These are phyloP conservation scores for Drosophila mauritiana DNA, from an alignment of 1,140 invertebrate species.

Conservation along the genomic window DNA sequence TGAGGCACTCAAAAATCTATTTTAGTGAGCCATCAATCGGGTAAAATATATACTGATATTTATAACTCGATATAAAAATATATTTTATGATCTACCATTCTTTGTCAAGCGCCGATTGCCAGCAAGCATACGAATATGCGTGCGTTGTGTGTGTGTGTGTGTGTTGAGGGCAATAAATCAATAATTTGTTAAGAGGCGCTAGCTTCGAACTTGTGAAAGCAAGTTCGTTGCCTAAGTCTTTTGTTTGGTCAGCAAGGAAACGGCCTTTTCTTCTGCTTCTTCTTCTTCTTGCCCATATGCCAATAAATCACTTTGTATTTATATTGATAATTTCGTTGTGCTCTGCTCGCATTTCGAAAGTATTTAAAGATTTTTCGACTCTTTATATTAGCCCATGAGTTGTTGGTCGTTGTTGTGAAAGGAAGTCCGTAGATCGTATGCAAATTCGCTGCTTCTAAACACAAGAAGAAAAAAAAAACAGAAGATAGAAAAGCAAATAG, in stretches of 20 bases:
- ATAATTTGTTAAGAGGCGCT: slow-evolving; percentile 74
- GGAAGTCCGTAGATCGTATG: slow-evolving; percentile 73
- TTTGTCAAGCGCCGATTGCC: slow-evolving; percentile 9
- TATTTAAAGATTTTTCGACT: slow-evolving; percentile 52
- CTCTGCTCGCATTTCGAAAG: slow-evolving; percentile 77
- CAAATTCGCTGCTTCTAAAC: slow-evolving; percentile 64
- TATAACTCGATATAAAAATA: slow-evolving; percentile 37
- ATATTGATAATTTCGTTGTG: slow-evolving; percentile 47
- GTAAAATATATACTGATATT: slow-evolving; percentile 18
- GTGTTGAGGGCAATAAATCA: slow-evolving; percentile 68
- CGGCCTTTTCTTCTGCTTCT: slow-evolving; percentile 48
- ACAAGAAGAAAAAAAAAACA: slow-evolving; percentile 6
- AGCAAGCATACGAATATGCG: neutral
- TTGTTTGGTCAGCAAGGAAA: slow-evolving; percentile 63
- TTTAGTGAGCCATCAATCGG: slow-evolving; percentile 34
- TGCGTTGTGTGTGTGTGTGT: slow-evolving; percentile 6
- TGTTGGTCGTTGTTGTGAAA: slow-evolving; percentile 57
- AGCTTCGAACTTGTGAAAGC: slow-evolving; percentile 67
- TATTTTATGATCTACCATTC: slow-evolving; percentile 51
- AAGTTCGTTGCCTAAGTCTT: slow-evolving; percentile 83
- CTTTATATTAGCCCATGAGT: slow-evolving; percentile 21
- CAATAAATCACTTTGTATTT: slow-evolving; percentile 48
- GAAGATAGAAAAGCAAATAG: slow-evolving; percentile 11
- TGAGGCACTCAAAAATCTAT: slow-evolving; percentile 59
- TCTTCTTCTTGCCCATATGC: neutral